Base-by-base conservation (phyloP, 1,140 invertebrate genomes). In the Acyrthosiphon pisum region DNA sequence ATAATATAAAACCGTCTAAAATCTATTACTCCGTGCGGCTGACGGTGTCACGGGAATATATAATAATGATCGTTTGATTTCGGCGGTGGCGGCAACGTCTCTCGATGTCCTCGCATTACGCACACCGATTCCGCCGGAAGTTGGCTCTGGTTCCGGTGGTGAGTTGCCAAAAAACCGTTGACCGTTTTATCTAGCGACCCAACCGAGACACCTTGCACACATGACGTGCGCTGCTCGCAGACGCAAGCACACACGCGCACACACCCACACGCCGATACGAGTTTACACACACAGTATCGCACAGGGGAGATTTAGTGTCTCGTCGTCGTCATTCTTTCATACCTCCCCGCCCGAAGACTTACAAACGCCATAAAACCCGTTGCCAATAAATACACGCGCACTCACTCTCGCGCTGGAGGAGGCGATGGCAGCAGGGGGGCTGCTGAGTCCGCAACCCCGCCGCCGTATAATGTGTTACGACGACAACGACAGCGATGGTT, bases 111-210 rank as follows among this genome's bases (percentile, higher is more conserved):
- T 41, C 81, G 46, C 91, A 92, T 92, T 92, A 92, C 68, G n/a
- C 91, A 84, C 68, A 35, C 81, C 76, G n/a, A 86, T 60, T 14
- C 23, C 46, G 23, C 48, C 91, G 91, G 81, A 53, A 93, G 48
- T 93, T 93, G 91, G 91, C 91, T 93, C 91, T 4, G 48, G n/a
- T 84, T 93, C 91, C 91, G 91, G 91, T 93, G 76, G 91, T 93
- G 81, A 93, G 91, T 37, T 93, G 91, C 91, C 91, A 93, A 93
- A 93, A 92, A 93, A 93, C 48, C 91, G 91, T 84, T 93, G 91
- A 93, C 91, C 91, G 91, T 93, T 93, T 93, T 93, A 93, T 86
- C 91, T 84, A 50, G 91, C 91, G 56, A 92, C 46, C 91, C 81
- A 9, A 50, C 30, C 46, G 91, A 26, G 48, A 86, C 91, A 84